Percentiles rank a stretch among this genome's conserved stretches.
Evolutionary conservation across 53 echinoderm and acorn worm species (phyloP).

Genomic region (Glandiceps talaboti): DNA sequence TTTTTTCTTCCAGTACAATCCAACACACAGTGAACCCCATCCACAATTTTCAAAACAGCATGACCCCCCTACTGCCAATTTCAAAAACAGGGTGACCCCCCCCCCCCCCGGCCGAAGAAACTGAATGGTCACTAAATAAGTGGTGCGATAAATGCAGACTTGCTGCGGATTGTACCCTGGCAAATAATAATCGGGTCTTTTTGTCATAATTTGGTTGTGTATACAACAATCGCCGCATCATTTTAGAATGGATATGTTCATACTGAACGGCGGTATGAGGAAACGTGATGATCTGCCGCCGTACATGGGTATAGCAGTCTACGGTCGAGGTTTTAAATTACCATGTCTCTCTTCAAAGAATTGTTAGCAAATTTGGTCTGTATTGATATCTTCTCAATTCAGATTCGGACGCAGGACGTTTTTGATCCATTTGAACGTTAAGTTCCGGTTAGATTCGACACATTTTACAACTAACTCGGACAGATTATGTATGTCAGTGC

Average conservation of each 20-base stretch:
- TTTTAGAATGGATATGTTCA: not conserved
- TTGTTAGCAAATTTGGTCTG: not conserved
- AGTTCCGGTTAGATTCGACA: no score
- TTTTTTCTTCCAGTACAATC: no score
- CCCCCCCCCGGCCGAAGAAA: no score
- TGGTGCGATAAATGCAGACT: no score
- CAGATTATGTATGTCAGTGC: no score
- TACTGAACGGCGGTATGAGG: not conserved
- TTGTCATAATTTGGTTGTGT: not conserved
- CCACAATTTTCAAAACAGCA: no score
- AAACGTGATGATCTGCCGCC: not conserved
- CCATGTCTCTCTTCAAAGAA: not conserved
- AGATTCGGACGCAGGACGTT: not conserved
- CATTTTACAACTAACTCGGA: no score
- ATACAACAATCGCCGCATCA: not conserved
- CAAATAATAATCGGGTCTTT: not conserved
- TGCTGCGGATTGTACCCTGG: not conserved
- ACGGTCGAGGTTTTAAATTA: not conserved
- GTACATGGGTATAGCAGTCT: not conserved
- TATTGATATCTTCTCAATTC: not conserved
- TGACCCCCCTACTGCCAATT: no score
- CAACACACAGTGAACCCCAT: no score
- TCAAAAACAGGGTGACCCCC: no score
- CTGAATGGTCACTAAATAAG: no score
- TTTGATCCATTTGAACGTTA: no score